Conservation (phyloP, 2,113 vertebrate genomes). For the Rhynchopsitta pachyrhyncha region DNA sequence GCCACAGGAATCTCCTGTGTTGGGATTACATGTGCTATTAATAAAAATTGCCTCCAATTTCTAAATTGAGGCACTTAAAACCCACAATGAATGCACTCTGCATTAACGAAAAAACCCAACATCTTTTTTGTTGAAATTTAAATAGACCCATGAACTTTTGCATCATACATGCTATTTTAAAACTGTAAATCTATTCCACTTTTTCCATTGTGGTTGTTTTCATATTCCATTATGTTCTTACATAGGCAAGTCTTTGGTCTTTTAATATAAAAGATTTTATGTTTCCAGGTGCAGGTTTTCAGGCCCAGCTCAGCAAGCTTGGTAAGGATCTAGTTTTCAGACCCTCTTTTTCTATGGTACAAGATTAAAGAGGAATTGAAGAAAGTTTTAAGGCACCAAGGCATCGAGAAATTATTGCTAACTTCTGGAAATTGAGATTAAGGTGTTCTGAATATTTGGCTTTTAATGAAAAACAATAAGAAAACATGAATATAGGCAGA, state of each 20-base stretch:
- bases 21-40: slow-evolving; percentile 40
- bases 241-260: slow-evolving; percentile 17
- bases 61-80: slow-evolving; percentile 16
- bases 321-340: background rate
- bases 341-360: background rate
- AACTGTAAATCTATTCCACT: slow-evolving; percentile 36
- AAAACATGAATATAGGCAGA: background rate
- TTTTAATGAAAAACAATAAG: background rate
- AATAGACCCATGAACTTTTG: slow-evolving; percentile 43
- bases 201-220: slow-evolving; percentile 48
- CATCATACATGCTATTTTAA: slow-evolving; percentile 39
- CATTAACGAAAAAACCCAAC: background rate
- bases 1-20: slow-evolving; percentile 23
- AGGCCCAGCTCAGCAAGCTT: background rate
- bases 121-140: slow-evolving; percentile 34
- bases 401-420: background rate
- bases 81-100: slow-evolving; percentile 54
- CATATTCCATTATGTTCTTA: slow-evolving; percentile 4
- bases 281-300: slow-evolving; percentile 27
- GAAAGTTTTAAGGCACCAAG: background rate
- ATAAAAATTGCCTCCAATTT: slow-evolving; percentile 56
- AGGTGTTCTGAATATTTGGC: background rate
- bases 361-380: background rate
- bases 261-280: background rate
- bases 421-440: background rate